Evolutionary conservation across 2,113 vertebrate genomes (phyloP).

Genomic region (Hippoglossus stenolepis): DNA sequence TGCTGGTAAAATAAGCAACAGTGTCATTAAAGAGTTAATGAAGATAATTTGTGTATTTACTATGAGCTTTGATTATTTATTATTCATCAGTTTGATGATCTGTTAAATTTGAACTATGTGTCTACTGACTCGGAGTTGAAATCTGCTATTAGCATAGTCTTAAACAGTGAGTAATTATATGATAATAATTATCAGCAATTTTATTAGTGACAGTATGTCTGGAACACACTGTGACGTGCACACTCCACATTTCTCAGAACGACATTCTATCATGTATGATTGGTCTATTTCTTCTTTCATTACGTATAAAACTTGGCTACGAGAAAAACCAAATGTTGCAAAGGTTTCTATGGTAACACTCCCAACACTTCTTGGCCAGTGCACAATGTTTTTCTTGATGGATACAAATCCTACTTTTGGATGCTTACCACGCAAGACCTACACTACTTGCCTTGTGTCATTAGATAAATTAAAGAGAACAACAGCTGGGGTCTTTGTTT

Average conservation of each 20-base stretch:
- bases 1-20: neutral
- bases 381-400: conserved; percentile 6
- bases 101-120: too few species aligned
- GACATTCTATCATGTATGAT: neutral
- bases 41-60: neutral
- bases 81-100: neutral
- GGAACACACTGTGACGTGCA: too few species aligned
- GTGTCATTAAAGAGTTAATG: neutral
- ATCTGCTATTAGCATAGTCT: too few species aligned
- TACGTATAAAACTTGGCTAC: conserved; percentile 3
- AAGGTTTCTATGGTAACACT: conserved; percentile 47
- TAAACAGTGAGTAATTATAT: too few species aligned
- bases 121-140: too few species aligned
- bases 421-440: conserved; percentile 19
- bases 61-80: neutral
- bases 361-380: conserved; percentile 8
- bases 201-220: too few species aligned
- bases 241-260: too few species aligned
- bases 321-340: conserved; percentile 13
- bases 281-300: neutral
- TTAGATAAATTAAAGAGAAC: neutral
- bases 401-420: conserved; percentile 22
- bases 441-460: neutral
- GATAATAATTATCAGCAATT: too few species aligned
- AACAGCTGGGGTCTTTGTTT: conserved; percentile 5